phyloP scores from a whole-genome alignment of 1,140 invertebrate species.

The Paracyclopina nana region DNA sequence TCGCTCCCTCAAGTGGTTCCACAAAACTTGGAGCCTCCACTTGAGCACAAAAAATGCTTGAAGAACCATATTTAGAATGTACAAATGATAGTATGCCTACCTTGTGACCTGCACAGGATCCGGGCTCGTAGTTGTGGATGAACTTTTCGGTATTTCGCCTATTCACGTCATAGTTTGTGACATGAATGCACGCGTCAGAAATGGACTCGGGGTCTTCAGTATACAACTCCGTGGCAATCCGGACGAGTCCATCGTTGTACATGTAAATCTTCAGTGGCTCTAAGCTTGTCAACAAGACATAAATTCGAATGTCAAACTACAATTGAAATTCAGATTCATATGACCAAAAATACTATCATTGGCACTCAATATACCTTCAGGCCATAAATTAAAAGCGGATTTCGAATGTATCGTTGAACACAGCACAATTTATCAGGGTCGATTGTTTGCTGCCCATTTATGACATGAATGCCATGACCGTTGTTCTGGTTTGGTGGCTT shows the following conservation, averaged over 20 bases:
- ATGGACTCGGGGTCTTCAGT: conserved; percentile 5
- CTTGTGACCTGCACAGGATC: background rate
- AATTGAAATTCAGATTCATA: background rate
- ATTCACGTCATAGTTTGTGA: conserved; percentile 8
- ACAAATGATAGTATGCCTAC: background rate
- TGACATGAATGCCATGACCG: background rate
- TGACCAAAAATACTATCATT: background rate
- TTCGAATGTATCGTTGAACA: conserved; percentile 5
- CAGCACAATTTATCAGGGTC: background rate
- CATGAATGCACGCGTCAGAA: conserved; percentile 1
- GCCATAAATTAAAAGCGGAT: conserved; percentile 7
- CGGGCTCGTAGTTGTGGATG: background rate
- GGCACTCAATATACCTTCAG: background rate
- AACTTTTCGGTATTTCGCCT: background rate
- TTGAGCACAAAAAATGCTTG: background rate
- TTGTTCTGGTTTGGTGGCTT: conserved; percentile 11
- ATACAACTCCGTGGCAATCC: conserved; percentile 9
- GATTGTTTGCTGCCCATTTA: background rate
- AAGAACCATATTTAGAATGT: background rate
- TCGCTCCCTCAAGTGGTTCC: background rate
- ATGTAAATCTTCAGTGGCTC: conserved; percentile 8
- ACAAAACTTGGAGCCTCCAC: conserved; percentile 3
- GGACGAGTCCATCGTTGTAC: conserved; percentile 12
- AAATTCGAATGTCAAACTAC: conserved; percentile 9
- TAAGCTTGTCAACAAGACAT: conserved; percentile 10